Conservation (phyloP, 2,113 vertebrate genomes). For the Nycticorax nycticorax region DNA sequence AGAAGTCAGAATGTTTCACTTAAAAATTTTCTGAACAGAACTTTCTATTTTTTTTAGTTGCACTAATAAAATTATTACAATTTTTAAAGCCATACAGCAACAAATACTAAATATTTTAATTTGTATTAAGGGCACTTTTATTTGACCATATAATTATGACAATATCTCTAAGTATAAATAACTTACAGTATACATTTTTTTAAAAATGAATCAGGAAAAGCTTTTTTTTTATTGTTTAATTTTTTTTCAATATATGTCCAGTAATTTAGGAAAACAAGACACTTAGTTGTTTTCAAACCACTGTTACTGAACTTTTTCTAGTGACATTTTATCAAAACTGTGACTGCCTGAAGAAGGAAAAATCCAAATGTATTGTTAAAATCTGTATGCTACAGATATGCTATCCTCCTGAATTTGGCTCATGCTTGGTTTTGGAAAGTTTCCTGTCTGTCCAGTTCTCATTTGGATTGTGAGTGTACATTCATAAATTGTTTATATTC, state of each 20-base stretch:
- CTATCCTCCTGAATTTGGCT: background rate
- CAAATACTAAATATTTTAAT: background rate
- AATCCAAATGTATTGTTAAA: background rate
- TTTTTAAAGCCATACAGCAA: background rate
- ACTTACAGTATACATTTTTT: background rate
- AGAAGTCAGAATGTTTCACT: background rate
- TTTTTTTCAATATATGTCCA: background rate
- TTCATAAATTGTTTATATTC: background rate
- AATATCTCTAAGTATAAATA: background rate
- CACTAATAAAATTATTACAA: background rate
- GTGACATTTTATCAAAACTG: background rate
- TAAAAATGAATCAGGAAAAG: background rate
- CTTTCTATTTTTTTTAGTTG: background rate
- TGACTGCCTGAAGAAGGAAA: background rate
- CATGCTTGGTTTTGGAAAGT: background rate
- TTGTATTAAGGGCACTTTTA: background rate
- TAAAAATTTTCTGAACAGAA: background rate
- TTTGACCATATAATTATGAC: background rate
- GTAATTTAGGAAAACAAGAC: background rate
- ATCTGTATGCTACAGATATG: background rate
- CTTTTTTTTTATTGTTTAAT: fast-evolving
- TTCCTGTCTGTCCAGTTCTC: background rate
- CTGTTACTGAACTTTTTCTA: background rate
- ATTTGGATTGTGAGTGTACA: background rate
- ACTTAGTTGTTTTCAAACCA: fast-evolving